phyloP scores from a whole-genome alignment of 2,113 vertebrate genomes.

The Tachysurus fulvidraco region DNA sequence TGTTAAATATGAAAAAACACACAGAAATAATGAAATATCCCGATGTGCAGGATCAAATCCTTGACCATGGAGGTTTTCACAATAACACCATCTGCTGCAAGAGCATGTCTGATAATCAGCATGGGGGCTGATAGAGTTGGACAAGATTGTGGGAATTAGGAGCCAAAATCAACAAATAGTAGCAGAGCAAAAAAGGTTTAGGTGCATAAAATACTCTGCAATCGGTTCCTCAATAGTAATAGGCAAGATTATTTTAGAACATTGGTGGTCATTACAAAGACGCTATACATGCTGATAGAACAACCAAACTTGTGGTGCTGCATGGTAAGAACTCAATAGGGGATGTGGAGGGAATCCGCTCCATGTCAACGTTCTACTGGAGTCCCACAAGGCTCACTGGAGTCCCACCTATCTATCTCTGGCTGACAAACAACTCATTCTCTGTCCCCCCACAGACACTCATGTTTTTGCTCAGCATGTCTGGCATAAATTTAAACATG shows the following conservation, averaged over 20 bases:
- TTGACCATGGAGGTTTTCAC: not conserved
- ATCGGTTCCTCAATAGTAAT: not conserved
- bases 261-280: not conserved
- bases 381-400: too few relatives aligned
- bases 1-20: not conserved
- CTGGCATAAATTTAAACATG: too few relatives aligned
- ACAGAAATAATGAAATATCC: not conserved
- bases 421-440: too few relatives aligned
- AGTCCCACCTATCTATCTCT: too few relatives aligned
- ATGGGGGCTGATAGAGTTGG: not conserved
- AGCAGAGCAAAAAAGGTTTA: not conserved
- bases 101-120: not conserved
- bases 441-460: too few relatives aligned
- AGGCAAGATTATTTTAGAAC: not conserved
- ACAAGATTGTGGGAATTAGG: not conserved
- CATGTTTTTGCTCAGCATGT: too few relatives aligned
- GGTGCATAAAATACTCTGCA: not conserved
- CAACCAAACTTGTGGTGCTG: too few relatives aligned
- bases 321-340: too few relatives aligned
- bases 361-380: too few relatives aligned
- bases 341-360: too few relatives aligned
- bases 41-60: not conserved
- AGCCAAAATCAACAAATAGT: too few relatives aligned
- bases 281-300: too few relatives aligned
- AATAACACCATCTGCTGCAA: not conserved